These are phyloP conservation scores for Coreius guichenoti DNA, from an alignment of 2,797 vertebrate species.

Conservation along the genomic window DNA sequence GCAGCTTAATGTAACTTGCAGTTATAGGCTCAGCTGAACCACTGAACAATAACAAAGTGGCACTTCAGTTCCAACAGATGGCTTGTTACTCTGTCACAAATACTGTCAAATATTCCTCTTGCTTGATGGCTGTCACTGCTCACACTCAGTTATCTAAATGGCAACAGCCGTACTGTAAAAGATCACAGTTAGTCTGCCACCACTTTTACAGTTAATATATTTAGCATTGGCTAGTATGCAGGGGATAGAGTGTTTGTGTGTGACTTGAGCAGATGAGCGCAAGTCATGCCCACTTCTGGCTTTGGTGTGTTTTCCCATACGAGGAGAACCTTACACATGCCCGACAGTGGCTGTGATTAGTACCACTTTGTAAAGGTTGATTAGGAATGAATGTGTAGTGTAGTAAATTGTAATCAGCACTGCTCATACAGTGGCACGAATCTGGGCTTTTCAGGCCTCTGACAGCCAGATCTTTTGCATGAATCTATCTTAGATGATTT, in stretches of 20 bases:
- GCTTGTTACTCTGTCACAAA: constrained; percentile 35
- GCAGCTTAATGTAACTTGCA: background rate
- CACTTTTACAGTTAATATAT: constrained; percentile 14
- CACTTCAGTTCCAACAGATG: constrained; percentile 8
- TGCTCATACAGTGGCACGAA: constrained; percentile 14
- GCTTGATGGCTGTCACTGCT: background rate
- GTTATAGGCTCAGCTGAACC: background rate
- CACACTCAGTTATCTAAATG: constrained; percentile 21
- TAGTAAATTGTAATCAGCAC: constrained; percentile 45
- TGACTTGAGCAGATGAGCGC: background rate
- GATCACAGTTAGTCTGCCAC: background rate
- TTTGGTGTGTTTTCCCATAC: background rate
- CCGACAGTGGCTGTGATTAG: background rate
- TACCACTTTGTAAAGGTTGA: constrained; percentile 27
- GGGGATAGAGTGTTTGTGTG: background rate
- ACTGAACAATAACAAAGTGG: constrained; percentile 16
- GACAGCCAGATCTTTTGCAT: constrained; percentile 42
- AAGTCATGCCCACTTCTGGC: background rate
- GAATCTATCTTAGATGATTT: constrained; percentile 45
- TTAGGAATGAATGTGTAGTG: constrained; percentile 16
- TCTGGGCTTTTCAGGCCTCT: background rate
- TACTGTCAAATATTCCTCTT: constrained; percentile 24
- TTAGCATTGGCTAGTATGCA: background rate
- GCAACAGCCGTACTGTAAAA: constrained; percentile 10
- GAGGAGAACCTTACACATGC: background rate